A percentile compares a stretch with the other conserved stretches of the same genome.
Conservation (phyloP, 2,888 invertebrate species). For the Tetragonisca angustula region DNA sequence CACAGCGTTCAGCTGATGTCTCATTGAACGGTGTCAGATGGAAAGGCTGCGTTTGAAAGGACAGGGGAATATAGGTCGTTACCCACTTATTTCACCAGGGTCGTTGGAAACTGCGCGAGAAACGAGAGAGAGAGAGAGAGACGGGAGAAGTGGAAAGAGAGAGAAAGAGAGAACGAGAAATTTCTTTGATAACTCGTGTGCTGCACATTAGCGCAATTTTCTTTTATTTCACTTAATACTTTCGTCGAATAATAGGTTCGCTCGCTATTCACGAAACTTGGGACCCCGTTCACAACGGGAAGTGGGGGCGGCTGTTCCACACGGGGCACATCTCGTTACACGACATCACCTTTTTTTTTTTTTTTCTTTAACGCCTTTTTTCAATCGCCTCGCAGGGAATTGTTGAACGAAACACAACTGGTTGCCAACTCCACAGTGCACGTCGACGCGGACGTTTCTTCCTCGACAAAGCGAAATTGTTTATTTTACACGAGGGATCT, state of each 20-base stretch:
- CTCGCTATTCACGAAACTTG: slow-evolving; percentile 33
- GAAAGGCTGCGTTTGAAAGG: slow-evolving; percentile 30
- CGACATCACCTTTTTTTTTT: no score
- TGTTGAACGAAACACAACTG: slow-evolving; percentile 5
- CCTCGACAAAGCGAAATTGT: not conserved
- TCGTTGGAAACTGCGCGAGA: not conserved
- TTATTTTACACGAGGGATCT: not conserved
- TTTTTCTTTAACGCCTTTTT: slow-evolving; percentile 21
- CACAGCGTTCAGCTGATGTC: slow-evolving; percentile 4
- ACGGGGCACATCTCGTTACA: no score
- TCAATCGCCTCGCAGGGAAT: not conserved
- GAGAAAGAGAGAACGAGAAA: not conserved
- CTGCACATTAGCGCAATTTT: slow-evolving; percentile 39
- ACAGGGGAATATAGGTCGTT: slow-evolving; percentile 42
- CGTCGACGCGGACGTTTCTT: not conserved
- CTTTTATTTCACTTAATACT: slow-evolving; percentile 47
- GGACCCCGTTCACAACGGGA: slow-evolving; percentile 19
- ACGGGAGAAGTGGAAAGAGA: not conserved
- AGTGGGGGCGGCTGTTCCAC: not conserved
- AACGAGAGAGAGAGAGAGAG: not conserved
- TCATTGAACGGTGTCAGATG: slow-evolving; percentile 30
- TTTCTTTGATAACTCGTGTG: slow-evolving; percentile 20
- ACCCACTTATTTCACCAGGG: slow-evolving; percentile 36
- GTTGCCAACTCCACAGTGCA: slow-evolving; percentile 10
- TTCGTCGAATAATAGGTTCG: slow-evolving; percentile 44